Evolutionary conservation across 92 coral and sea anemone species (phyloP), one percentile per base, ranked within the genome.

Genomic region (Epizoanthus scotinus): DNA sequence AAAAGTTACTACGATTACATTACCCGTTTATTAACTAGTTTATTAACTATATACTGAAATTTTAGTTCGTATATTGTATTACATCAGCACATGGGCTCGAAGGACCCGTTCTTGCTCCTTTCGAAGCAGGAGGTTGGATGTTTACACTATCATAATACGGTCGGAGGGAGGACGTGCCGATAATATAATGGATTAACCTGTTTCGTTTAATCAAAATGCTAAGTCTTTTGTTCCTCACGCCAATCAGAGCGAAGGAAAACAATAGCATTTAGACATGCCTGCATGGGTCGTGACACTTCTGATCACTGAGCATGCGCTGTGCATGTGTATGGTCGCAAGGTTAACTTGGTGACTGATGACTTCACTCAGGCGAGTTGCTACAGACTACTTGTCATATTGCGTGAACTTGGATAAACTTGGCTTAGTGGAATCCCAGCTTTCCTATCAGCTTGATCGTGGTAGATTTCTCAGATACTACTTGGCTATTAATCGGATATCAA

Each of bases 201-300:
- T 54, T 36, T 84, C 83, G 84, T 29, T 77, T 87, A 83, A 78
- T 87, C 78, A 83, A 78, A 67, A 69, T 79, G 82, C 72, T 2
- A 78, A 83, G 71, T 61, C 87, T 83, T 73, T 83, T 83, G 87
- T 83, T 55, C 38, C 8, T 4, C 25, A 62, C 75, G 80, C 90
- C 90, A 87, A 83, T 87, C 69, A 78, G 67, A 71, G 28, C 81
- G 60, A 78, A 87, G 83, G 34, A 58, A 78, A 87, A 87, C 67
- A 87, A 83, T 81, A 65, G 60, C 69, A 83, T 79, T 71, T 69
- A 54, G 53, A 83, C 68, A 77, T n/a, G 21, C 2, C 67, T 57
- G 49, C 56, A 75, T 54, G 59, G 81, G 80, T 75, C 79, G 66
- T 60, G 81, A 75, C 67, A 75, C 22, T 34, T 34, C 13, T 7